These are phyloP conservation scores for Ctenosaura bakeri DNA, from an alignment of 2,797 vertebrate genomes.

Conservation along the genomic window DNA sequence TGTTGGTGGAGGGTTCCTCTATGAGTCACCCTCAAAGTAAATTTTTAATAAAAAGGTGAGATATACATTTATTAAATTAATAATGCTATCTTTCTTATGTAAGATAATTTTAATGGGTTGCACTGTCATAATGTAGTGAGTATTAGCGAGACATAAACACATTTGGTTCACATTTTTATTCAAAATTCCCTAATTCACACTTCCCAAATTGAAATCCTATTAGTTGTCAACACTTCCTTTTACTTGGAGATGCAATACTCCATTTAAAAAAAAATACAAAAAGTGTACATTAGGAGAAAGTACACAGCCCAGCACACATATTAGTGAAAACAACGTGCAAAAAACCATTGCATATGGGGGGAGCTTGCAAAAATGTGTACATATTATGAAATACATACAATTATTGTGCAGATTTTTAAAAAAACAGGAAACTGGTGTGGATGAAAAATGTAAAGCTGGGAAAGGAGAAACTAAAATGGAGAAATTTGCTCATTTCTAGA, in stretches of 20 bases:
- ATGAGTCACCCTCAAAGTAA: not conserved
- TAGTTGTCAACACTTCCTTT: not conserved
- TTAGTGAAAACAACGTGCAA: too few relatives aligned
- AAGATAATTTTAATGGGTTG: not conserved
- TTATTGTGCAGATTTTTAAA: too few relatives aligned
- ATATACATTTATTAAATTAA: not conserved
- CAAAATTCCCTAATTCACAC: not conserved
- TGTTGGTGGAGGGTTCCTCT: not conserved
- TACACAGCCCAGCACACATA: too few relatives aligned
- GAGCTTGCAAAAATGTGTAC: too few relatives aligned
- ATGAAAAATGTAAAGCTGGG: not conserved
- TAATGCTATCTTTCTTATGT: not conserved
- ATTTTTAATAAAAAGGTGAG: not conserved
- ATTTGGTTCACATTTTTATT: not conserved
- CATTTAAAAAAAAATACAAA: too few relatives aligned
- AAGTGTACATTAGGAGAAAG: too few relatives aligned
- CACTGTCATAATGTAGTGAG: not conserved
- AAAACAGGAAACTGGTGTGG: too few relatives aligned
- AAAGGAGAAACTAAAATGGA: not conserved
- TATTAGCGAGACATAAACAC: not conserved
- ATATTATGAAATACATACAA: too few relatives aligned
- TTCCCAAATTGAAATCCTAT: not conserved
- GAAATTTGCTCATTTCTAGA: not conserved
- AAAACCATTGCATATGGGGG: too few relatives aligned
- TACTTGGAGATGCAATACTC: too few relatives aligned